Evolutionary conservation across 2,113 vertebrate species (phyloP), one percentile per base, ranked within the genome.

Genomic region (Arenaria interpres): DNA sequence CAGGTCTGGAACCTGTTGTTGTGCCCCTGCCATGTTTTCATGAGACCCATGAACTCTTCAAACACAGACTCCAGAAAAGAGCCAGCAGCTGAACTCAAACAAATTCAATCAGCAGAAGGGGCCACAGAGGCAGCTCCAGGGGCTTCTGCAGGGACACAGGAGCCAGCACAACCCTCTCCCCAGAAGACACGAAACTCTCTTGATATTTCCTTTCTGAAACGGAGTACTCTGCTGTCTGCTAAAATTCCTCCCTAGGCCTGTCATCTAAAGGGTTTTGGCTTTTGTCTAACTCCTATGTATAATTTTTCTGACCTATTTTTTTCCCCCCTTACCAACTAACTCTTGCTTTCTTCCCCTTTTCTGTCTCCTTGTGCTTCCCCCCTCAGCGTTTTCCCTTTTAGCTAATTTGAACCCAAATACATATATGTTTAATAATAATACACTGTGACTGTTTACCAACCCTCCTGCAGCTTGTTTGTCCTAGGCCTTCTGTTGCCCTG

Each of bases 401-500:
- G 45, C 51, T 51, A 48, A 84, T 48, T 8, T 35, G 37, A 68
- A 75, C 24, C 64, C 45, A 93, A 45, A 90, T 5, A 90, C 4
- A 39, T 46, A 10, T 33, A 6, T 23, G 15, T 69, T 68, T 75
- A 86, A 75, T 23, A 84, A 54, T 3, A 90, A 63, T 80, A 68
- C 0, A 7, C 64, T 91, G 43, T 7, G 64, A 67, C 32, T 87
- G 86, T 92, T 95, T 92, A 84, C 80, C 80, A 73, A 53, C 43
- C 62, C 84, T 90, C 86, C 88, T 12, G 25, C 62, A 62, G 85
- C 21, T 45, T 82, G 80, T 91, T 93, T 95, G 80, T 78, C 72
- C 69, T 10, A 28, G 53, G 41, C 86, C 80, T 96, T 95, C 94
- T 94, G 89, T 18, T 46, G 77, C 62, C 84, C 69, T 50, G 48